A percentile compares a stretch with the other conserved stretches of the same genome.
phyloP scores from a whole-genome alignment of 2,797 vertebrate species.

The Artibeus jamaicensis region DNA sequence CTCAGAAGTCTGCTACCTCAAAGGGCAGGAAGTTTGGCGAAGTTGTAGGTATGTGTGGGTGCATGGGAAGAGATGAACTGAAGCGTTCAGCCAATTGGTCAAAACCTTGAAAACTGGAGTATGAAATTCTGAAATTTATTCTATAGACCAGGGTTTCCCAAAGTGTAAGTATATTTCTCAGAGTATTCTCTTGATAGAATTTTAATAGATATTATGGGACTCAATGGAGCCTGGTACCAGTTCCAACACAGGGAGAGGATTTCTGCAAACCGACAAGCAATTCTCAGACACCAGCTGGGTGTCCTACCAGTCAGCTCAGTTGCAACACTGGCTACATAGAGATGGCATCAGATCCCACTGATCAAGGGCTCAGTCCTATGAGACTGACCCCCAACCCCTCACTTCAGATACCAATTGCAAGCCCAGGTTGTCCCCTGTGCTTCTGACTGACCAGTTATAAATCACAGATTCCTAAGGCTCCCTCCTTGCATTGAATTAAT shows the following conservation, averaged over 20 bases:
- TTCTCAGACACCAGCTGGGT: background rate
- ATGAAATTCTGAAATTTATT: background rate
- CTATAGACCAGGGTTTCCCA: background rate
- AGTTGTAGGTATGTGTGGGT: background rate
- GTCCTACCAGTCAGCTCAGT: background rate
- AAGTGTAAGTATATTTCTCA: background rate
- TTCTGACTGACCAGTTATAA: background rate
- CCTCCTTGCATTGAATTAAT: background rate
- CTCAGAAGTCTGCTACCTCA: background rate
- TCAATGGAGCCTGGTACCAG: background rate
- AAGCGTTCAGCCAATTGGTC: background rate
- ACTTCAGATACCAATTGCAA: background rate
- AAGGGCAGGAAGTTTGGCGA: background rate
- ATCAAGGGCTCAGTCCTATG: background rate
- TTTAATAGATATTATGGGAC: background rate
- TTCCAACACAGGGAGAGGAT: background rate
- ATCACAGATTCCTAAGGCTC: background rate
- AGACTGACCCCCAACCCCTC: background rate
- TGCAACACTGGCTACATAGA: background rate
- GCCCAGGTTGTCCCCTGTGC: background rate
- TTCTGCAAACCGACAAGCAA: background rate
- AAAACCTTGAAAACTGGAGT: background rate
- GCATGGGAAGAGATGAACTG: background rate
- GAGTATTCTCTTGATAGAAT: background rate
- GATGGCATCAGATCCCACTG: background rate